Evolutionary conservation across 2,888 invertebrate genomes (phyloP).

Genomic region (Ormia ochracea): DNA sequence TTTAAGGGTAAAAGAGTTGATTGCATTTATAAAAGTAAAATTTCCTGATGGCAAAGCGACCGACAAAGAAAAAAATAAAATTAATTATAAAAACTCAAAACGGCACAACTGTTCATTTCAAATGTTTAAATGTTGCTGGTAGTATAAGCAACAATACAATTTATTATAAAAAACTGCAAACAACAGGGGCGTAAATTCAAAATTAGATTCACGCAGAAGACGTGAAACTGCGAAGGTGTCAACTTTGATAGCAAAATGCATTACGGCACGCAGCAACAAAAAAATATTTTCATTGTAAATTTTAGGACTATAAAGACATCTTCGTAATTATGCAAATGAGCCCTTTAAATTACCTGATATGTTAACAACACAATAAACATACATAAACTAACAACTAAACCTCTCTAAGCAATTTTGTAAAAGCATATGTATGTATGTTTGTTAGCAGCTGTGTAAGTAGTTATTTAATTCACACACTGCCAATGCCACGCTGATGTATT

Average conservation of each 20-base stretch:
- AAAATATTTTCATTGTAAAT: background rate
- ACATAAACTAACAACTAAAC: conserved; percentile 3
- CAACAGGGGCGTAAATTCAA: conserved; percentile 51
- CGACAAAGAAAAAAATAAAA: conserved; percentile 65
- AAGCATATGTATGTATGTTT: background rate
- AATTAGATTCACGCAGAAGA: background rate
- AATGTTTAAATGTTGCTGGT: conserved; percentile 7
- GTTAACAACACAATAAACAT: background rate
- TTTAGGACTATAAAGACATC: conserved; percentile 10
- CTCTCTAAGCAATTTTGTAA: background rate
- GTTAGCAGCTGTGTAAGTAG: too few relatives aligned
- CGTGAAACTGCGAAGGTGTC: background rate
- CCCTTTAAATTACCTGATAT: conserved; percentile 33
- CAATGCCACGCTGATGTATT: conserved; percentile 46
- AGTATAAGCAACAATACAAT: conserved; percentile 34
- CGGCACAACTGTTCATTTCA: conserved; percentile 73
- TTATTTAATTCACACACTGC: background rate
- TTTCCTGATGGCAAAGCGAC: conserved; percentile 14
- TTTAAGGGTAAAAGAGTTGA: conserved; percentile 58
- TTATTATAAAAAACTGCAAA: conserved; percentile 26
- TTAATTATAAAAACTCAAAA: conserved; percentile 75
- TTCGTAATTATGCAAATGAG: conserved; percentile 51
- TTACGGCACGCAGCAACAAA: conserved; percentile 37
- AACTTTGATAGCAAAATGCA: background rate
- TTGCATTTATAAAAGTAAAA: conserved; percentile 24